Evolutionary conservation across 1,140 invertebrate genomes (phyloP), one percentile per base, ranked within the genome.

Genomic region (Rhynchophorus ferrugineus): DNA sequence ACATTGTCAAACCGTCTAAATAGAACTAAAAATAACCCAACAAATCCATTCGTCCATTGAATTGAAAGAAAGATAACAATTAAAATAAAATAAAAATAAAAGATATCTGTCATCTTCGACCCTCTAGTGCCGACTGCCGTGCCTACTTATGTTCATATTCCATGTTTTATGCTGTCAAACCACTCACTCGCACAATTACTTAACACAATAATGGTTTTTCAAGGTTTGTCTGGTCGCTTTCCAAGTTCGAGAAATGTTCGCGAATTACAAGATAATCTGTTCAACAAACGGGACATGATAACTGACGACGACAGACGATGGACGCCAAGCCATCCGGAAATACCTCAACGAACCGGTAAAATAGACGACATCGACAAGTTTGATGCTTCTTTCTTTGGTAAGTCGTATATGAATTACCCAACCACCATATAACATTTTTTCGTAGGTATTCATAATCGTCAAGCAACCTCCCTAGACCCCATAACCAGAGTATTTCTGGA

Each of bases 401-500:
- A 6, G 24, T 29, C 11, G 24, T 29, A 29, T 29, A 29, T 6
- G 5, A 29, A 11, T 29, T 6, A 29, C 11, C 11, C 5, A 29
- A 29, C 24, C 24, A 29, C 5, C 24, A 29, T 29, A 29, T 29
- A 29, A 6, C n/a, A n/a, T 29, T 29, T 5, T 11, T 29, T 11
- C 24, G 5, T 29, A 61, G 64, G 78, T 0, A 81, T 91, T 1
- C 84, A 88, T 59, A 82, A 78, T 59, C 86, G 88, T 54, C 88
- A 93, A 67, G 89, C 89, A 0, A 78, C 91, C 53, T 78, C 77
- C 7, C 88, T 93, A 86, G 92, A 95, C 61, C 91, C 91, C 0
- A 89, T 92, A 81, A 79, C 87, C 58, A 75, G 91, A 49, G 78
- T 92, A 49, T 68, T 95, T 11, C 66, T 95, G 18, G 92, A 96